phyloP scores from a whole-genome alignment of 2,797 vertebrate genomes.

The Scleropages formosus region DNA sequence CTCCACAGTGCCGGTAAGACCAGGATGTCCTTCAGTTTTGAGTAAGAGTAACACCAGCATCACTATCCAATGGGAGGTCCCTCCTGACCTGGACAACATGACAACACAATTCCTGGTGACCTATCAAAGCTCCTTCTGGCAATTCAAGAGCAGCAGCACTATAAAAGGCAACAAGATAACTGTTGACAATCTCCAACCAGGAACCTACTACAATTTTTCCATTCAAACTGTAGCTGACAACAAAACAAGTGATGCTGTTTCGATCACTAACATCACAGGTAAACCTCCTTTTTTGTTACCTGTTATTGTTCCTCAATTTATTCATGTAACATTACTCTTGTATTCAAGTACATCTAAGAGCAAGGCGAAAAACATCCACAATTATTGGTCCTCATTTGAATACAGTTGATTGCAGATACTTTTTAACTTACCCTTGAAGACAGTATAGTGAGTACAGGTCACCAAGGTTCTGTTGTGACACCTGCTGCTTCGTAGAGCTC shows the following conservation, averaged over 20 bases:
- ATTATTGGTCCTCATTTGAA: no score
- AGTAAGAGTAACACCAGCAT: rapidly evolving
- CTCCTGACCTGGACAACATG: rapidly evolving
- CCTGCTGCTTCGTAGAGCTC: background rate
- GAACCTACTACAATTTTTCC: conserved; percentile 33
- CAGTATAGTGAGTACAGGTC: background rate
- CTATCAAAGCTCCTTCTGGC: conserved; percentile 41
- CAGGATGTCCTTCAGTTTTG: rapidly evolving
- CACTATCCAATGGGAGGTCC: conserved; percentile 25
- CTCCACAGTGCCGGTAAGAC: conserved; percentile 40
- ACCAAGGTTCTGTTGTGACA: background rate
- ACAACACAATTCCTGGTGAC: rapidly evolving
- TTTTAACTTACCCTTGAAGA: no score
- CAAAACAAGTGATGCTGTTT: rapidly evolving
- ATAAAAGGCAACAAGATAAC: rapidly evolving
- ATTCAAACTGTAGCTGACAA: rapidly evolving
- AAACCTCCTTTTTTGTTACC: conserved; percentile 24
- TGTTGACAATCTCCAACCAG: background rate
- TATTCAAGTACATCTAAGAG: no score
- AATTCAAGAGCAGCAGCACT: rapidly evolving
- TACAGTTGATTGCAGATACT: no score
- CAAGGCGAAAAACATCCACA: no score
- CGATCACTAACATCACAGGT: background rate
- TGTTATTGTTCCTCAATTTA: conserved; percentile 15
- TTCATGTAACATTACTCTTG: no score